A percentile compares a stretch with the other conserved stretches of the same genome.
Conservation (phyloP, 2,888 invertebrate genomes). For the Sesamia inferens region DNA sequence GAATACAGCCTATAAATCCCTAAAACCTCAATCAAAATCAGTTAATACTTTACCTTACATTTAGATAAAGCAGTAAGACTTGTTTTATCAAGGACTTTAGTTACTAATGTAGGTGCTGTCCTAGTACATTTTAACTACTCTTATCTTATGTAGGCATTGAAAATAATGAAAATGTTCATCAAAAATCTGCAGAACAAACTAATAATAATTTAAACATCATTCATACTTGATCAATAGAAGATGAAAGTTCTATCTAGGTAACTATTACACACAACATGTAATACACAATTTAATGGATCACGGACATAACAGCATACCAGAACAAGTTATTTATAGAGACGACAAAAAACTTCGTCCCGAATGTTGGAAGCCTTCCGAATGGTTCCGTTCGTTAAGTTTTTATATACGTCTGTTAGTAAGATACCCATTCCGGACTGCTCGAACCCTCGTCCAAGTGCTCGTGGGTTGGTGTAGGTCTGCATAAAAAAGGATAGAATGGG, state of each 20-base stretch:
- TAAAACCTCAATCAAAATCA: slow-evolving; percentile 46
- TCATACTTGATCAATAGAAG: slow-evolving; percentile 60
- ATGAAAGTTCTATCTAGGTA: slow-evolving; percentile 67
- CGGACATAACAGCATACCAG: slow-evolving; percentile 70
- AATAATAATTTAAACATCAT: slow-evolving; percentile 15
- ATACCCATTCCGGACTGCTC: slow-evolving; percentile 67
- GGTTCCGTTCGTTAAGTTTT: slow-evolving; percentile 77
- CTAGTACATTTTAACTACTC: slow-evolving; percentile 49
- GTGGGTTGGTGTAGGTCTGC: slow-evolving; percentile 82
- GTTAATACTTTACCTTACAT: slow-evolving; percentile 16
- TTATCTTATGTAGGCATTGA: slow-evolving; percentile 1
- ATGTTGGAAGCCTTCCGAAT: slow-evolving; percentile 80
- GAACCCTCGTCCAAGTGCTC: slow-evolving; percentile 70
- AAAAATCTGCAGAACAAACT: not conserved
- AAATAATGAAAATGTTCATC: slow-evolving; percentile 1
- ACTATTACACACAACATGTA: slow-evolving; percentile 50
- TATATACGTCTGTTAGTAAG: slow-evolving; percentile 70
- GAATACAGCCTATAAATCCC: slow-evolving; percentile 17
- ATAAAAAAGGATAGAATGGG: slow-evolving; percentile 51
- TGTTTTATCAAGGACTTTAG: slow-evolving; percentile 53
- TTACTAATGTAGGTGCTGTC: slow-evolving; percentile 40
- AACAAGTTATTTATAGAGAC: slow-evolving; percentile 82
- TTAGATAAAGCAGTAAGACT: slow-evolving; percentile 51
- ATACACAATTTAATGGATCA: slow-evolving; percentile 70
- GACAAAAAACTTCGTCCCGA: slow-evolving; percentile 83